phyloP scores from a whole-genome alignment of 23 tunicate genomes.

The Ciona savignyi region DNA sequence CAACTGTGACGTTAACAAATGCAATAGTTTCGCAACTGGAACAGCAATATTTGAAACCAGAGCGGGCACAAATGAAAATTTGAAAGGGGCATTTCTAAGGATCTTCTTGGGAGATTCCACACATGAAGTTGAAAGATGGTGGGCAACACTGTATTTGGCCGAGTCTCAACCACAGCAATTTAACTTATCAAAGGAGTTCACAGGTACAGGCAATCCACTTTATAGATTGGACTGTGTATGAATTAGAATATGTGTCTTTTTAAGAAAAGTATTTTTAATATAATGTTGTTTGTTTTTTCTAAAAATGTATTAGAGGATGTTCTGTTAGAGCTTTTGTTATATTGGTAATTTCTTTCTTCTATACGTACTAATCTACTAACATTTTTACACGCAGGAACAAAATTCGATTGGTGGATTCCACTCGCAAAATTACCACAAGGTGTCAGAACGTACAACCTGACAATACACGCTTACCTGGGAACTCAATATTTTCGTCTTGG shows the following conservation, averaged over 20 bases:
- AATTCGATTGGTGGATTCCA: not conserved
- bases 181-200: not conserved
- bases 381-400: no score
- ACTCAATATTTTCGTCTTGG: slow-evolving; percentile 5
- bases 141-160: not conserved
- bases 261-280: no score
- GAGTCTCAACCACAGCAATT: not conserved
- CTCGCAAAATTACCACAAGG: not conserved
- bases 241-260: no score
- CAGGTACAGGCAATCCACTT: not conserved
- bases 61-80: not conserved
- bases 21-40: not conserved
- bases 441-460: slow-evolving; percentile 1
- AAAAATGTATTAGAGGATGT: no score
- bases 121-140: not conserved
- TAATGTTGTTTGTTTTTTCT: no score
- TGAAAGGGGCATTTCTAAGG: not conserved
- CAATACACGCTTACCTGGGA: slow-evolving; percentile 5
- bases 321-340: no score
- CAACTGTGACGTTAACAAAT: not conserved
- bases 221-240: not conserved
- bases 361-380: no score
- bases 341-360: no score
- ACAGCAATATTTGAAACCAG: not conserved
- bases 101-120: not conserved